Conservation (phyloP, 2,113 vertebrate species). For the Pimephales promelas region DNA sequence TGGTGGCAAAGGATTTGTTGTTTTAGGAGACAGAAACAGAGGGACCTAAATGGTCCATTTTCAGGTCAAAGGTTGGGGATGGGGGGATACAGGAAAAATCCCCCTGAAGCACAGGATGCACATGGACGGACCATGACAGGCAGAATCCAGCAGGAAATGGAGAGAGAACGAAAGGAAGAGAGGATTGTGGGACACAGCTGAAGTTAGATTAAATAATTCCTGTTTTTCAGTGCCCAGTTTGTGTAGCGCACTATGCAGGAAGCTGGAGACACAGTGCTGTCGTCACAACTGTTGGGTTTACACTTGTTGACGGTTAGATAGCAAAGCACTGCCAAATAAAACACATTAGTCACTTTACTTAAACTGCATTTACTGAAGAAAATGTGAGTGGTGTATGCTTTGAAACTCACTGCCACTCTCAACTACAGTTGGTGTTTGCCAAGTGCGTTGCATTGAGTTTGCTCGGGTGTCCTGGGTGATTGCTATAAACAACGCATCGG, state of each 20-base stretch:
- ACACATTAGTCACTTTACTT: neutral
- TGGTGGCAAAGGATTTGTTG: neutral
- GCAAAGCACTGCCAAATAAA: neutral
- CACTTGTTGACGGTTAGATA: neutral
- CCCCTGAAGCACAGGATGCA: conserved; percentile 52
- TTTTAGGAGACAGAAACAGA: neutral
- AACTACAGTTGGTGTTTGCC: neutral
- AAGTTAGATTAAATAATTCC: conserved; percentile 50
- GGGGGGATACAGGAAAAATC: conserved; percentile 12
- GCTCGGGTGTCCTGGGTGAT: neutral
- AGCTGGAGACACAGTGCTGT: neutral
- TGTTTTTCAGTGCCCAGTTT: conserved; percentile 35
- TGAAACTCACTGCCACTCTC: neutral
- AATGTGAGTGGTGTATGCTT: neutral
- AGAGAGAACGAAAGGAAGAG: conserved; percentile 42
- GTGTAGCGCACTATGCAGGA: neutral
- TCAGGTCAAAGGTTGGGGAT: neutral
- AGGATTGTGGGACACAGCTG: conserved; percentile 40
- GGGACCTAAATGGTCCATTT: neutral
- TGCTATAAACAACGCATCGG: too few species aligned
- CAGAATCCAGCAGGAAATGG: conserved; percentile 46
- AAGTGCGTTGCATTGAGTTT: neutral
- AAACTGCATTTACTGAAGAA: neutral
- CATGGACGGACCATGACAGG: conserved; percentile 31
- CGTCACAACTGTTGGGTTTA: neutral